Conservation (phyloP, 2,888 invertebrate genomes). For the Noctua pronuba region DNA sequence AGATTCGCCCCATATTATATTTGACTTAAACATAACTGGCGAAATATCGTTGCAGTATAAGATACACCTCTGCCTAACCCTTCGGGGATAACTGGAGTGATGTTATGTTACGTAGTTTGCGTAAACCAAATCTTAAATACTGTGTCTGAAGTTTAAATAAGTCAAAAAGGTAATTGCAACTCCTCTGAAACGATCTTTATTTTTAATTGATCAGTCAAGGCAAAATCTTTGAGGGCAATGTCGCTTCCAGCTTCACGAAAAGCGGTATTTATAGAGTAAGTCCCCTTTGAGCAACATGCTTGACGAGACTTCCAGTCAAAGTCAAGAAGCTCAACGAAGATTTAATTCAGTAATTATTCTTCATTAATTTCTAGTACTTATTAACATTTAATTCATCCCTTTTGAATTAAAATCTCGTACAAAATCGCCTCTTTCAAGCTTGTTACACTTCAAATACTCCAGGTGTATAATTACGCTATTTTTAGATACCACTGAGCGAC, state of each 20-base stretch:
- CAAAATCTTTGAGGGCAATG: background rate
- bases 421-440: constrained; percentile 43
- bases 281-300: constrained; percentile 41
- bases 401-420: constrained; percentile 49
- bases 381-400: constrained; percentile 48
- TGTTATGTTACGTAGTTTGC: background rate
- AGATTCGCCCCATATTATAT: no score
- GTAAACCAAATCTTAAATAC: background rate
- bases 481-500: constrained; percentile 44
- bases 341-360: constrained; percentile 53
- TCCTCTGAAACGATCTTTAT: background rate
- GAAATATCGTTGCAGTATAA: no score
- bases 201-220: constrained; percentile 17
- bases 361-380: constrained; percentile 50
- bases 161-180: background rate
- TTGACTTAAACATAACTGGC: no score
- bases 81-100: no score
- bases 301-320: constrained; percentile 36
- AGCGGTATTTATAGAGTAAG: constrained; percentile 32
- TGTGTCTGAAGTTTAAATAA: background rate
- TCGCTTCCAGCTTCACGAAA: background rate
- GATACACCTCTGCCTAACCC: no score
- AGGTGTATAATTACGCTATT: constrained; percentile 55
- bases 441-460: constrained; percentile 41
- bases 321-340: constrained; percentile 33